phyloP scores from a whole-genome alignment of 2,888 invertebrate genomes.

The Leptopilina syphax region DNA sequence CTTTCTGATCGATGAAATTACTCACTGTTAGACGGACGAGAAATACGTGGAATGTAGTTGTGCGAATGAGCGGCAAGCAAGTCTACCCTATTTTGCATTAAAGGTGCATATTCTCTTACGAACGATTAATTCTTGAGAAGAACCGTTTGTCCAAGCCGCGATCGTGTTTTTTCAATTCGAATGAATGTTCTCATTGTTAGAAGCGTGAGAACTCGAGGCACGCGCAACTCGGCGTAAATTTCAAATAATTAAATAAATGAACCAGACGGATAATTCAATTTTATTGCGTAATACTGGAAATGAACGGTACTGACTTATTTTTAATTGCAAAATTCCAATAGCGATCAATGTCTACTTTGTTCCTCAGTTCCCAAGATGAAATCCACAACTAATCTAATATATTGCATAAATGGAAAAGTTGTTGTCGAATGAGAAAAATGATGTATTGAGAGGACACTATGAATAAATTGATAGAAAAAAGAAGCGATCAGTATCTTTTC shows the following conservation, averaged over 20 bases:
- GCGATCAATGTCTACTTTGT: neutral
- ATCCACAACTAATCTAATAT: too few species aligned
- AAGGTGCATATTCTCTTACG: conserved; percentile 63
- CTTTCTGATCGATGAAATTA: conserved; percentile 7
- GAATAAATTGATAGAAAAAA: conserved; percentile 18
- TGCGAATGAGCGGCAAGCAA: conserved; percentile 15
- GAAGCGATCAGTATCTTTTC: conserved; percentile 29
- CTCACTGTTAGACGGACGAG: neutral
- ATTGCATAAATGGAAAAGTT: neutral
- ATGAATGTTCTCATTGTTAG: conserved; percentile 73
- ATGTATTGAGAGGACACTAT: neutral
- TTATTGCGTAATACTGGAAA: neutral
- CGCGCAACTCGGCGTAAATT: conserved; percentile 61
- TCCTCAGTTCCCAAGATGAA: too few species aligned
- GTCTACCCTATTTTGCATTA: conserved; percentile 63
- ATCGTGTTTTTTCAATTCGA: conserved; percentile 54
- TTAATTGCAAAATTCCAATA: too few species aligned
- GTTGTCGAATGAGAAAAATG: neutral
- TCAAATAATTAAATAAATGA: conserved; percentile 66
- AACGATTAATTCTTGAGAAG: conserved; percentile 69
- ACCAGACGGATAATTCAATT: neutral
- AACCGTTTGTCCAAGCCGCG: conserved; percentile 46
- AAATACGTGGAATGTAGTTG: conserved; percentile 27
- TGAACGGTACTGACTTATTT: neutral
- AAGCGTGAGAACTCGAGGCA: conserved; percentile 70